phyloP scores from a whole-genome alignment of 2,888 invertebrate species.

The Anoplius nigerrimus region DNA sequence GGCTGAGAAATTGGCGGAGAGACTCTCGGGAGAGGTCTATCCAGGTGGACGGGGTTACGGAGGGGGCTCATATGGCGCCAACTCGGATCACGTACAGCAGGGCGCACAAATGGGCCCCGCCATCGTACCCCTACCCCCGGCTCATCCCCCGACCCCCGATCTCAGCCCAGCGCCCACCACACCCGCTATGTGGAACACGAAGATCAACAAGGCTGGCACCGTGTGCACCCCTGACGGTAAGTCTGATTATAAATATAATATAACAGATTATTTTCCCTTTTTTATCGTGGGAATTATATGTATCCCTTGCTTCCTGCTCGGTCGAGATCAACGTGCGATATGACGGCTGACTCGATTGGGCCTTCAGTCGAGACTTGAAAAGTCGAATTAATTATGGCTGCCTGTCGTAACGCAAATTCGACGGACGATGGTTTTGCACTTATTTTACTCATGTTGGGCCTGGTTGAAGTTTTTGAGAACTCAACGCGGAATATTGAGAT shows the following conservation, averaged over 20 bases:
- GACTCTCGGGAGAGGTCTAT: conserved; percentile 68
- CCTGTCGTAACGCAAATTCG: no score
- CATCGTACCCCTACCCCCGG: conserved; percentile 76
- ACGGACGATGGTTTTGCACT: no score
- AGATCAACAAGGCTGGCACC: conserved; percentile 83
- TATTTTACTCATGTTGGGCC: no score
- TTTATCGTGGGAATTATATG: no score
- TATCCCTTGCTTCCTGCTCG: no score
- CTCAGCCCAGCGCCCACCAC: conserved; percentile 75
- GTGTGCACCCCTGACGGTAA: conserved; percentile 91
- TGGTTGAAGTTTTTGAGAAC: no score
- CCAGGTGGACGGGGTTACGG: conserved; percentile 70
- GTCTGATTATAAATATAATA: conserved; percentile 44
- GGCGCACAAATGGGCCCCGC: conserved; percentile 63
- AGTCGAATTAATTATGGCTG: no score
- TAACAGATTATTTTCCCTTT: no score
- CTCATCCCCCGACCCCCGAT: conserved; percentile 75
- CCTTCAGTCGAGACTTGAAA: no score
- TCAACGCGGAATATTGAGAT: no score
- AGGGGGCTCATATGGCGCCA: conserved; percentile 66
- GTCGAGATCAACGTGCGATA: no score
- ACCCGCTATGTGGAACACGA: conserved; percentile 78
- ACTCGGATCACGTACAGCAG: conserved; percentile 59
- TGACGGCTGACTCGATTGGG: no score
- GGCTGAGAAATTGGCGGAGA: conserved; percentile 69